These are phyloP conservation scores for Triplophysa yarkandensis DNA, from an alignment of 2,797 vertebrate species.

Conservation along the genomic window DNA sequence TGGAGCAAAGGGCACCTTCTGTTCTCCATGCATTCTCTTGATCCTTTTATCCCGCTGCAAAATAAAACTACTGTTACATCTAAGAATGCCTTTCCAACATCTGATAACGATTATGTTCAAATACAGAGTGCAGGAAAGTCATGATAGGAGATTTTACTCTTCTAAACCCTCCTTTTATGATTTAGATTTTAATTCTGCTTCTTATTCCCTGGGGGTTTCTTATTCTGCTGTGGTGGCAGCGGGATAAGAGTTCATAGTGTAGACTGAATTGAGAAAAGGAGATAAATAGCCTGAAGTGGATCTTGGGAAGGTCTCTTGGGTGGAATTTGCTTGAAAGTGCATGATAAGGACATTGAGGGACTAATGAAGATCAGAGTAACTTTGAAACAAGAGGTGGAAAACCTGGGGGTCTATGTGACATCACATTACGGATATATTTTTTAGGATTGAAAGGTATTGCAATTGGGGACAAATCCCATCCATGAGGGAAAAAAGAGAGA, in stretches of 20 bases:
- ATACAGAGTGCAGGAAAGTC: conserved; percentile 49
- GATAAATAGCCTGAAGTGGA: conserved; percentile 51
- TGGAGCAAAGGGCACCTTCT: conserved; percentile 10
- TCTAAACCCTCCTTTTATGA: conserved; percentile 21
- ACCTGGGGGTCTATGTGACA: conserved; percentile 13
- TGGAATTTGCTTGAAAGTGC: conserved; percentile 29
- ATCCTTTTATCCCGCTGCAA: conserved; percentile 34
- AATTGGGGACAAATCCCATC: conserved; percentile 31
- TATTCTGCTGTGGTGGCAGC: conserved; percentile 28
- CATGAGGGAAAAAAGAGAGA: conserved; percentile 30
- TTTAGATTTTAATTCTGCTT: conserved; percentile 61
- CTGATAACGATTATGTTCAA: conserved; percentile 64
- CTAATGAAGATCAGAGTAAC: conserved; percentile 36
- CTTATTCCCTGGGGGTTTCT: conserved; percentile 58
- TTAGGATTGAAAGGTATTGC: conserved; percentile 13
- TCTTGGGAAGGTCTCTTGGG: conserved; percentile 43
- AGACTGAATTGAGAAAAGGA: conserved; percentile 35
- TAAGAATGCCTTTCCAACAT: conserved; percentile 44
- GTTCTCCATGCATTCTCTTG: conserved; percentile 11
- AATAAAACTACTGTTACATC: conserved; percentile 22
- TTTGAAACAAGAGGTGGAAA: conserved; percentile 2
- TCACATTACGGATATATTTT: conserved; percentile 33
- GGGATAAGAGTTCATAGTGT: conserved; percentile 33
- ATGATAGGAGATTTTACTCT: conserved; percentile 55
- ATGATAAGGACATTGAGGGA: conserved; percentile 30